These are phyloP conservation scores for Todiramphus chloris DNA, from an alignment of 2,113 vertebrate genomes.

Conservation along the genomic window DNA sequence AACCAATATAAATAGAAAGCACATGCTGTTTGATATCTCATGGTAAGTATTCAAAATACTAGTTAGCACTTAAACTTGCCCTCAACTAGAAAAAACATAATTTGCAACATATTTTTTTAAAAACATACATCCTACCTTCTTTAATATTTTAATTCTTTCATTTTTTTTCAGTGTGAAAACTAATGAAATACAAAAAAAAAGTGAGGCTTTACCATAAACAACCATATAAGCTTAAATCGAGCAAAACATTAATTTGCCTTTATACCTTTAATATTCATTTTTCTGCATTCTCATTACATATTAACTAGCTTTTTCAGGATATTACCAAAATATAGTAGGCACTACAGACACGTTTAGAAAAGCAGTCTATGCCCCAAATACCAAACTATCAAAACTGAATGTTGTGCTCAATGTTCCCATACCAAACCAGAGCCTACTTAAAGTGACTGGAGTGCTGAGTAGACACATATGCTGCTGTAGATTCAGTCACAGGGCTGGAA, in stretches of 20 bases:
- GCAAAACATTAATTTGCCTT: not conserved
- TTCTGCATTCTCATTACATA: not conserved
- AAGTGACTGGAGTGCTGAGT: not conserved
- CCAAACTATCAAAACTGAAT: not conserved
- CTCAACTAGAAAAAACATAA: conserved; percentile 24
- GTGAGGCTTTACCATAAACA: not conserved
- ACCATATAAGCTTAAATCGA: not conserved
- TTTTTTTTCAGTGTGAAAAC: not conserved
- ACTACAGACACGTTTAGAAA: not conserved
- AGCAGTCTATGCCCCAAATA: not conserved
- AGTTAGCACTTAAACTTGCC: conserved; percentile 68
- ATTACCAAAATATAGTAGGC: not conserved
- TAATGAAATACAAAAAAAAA: not conserved
- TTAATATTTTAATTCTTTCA: conserved; percentile 23
- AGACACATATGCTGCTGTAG: not conserved
- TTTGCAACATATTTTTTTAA: conserved; percentile 10
- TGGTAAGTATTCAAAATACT: conserved; percentile 71
- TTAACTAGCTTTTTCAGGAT: not conserved
- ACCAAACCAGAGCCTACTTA: not conserved
- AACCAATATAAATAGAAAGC: conserved; percentile 83
- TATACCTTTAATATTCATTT: not conserved
- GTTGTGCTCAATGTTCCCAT: not conserved
- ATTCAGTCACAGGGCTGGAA: not conserved
- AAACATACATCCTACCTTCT: not conserved
- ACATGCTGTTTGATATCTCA: conserved; percentile 72